Conservation (phyloP, 2,113 vertebrate genomes). For the Amphilophus citrinellus region DNA sequence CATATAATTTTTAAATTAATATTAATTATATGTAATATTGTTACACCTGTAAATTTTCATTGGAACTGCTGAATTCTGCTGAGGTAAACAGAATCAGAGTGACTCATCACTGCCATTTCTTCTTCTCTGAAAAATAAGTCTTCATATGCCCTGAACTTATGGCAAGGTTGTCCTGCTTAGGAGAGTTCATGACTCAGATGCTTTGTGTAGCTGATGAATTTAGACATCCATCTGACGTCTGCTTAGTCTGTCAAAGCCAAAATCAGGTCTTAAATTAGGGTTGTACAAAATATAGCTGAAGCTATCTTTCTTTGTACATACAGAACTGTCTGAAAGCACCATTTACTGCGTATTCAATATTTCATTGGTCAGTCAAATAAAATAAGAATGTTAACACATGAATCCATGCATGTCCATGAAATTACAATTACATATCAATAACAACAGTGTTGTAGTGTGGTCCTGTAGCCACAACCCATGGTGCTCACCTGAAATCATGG, state of each 20-base stretch:
- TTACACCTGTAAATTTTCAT: no score
- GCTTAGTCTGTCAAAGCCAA: no score
- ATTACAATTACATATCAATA: background rate
- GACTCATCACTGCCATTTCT: background rate
- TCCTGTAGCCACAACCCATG: background rate
- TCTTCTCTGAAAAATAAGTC: background rate
- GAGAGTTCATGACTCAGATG: background rate
- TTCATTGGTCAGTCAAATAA: background rate
- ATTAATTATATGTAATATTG: background rate
- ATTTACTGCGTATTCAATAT: no score
- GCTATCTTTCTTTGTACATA: background rate
- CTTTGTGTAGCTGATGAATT: background rate
- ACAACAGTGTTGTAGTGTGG: background rate
- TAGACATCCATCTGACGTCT: background rate
- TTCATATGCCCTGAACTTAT: background rate
- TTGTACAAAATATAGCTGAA: background rate
- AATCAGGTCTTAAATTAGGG: background rate
- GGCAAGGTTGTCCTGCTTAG: background rate
- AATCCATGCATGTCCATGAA: background rate
- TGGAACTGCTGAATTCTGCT: background rate
- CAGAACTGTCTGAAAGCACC: no score
- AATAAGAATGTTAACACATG: background rate
- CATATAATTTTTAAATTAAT: background rate
- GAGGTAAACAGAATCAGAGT: background rate
- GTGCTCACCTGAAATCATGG: background rate